Conservation (phyloP, 2,797 vertebrate species). For the Tarsius wallacei region DNA sequence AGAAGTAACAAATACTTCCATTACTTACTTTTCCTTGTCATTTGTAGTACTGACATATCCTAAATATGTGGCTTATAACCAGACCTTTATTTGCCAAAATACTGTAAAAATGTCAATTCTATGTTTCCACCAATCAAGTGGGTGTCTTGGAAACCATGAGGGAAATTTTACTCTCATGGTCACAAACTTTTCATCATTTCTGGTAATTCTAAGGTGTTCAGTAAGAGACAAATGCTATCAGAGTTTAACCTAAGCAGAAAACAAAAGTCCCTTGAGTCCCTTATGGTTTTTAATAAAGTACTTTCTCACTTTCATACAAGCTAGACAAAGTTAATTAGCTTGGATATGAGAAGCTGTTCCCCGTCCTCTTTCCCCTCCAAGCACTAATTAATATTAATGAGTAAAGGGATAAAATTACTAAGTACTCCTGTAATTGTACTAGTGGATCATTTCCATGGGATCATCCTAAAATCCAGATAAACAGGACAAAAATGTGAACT, state of each 20-base stretch:
- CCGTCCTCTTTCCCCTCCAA: conserved; percentile 46
- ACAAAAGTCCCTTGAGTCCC: conserved; percentile 19
- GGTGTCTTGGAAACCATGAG: background rate
- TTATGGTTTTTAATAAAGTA: conserved; percentile 57
- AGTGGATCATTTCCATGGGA: conserved; percentile 45
- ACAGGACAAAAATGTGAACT: background rate
- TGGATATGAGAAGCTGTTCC: conserved; percentile 42
- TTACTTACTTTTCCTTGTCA: background rate
- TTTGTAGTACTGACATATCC: background rate
- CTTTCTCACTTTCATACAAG: conserved; percentile 10
- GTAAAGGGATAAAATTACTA: conserved; percentile 44
- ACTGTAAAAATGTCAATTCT: background rate
- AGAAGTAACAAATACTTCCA: background rate
- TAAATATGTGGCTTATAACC: conserved; percentile 16
- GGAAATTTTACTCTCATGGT: background rate
- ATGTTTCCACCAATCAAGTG: background rate
- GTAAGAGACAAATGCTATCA: background rate
- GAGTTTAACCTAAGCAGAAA: conserved; percentile 16
- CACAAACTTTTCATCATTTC: background rate
- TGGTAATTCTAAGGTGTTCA: conserved; percentile 3
- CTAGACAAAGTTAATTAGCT: conserved; percentile 65
- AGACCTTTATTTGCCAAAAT: conserved; percentile 15
- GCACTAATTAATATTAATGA: conserved; percentile 79
- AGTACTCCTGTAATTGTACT: conserved; percentile 18
- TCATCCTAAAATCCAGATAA: conserved; percentile 1